Evolutionary conservation across 1,140 invertebrate genomes (phyloP), one percentile per base, ranked within the genome.

Genomic region (Microplitis mediator): DNA sequence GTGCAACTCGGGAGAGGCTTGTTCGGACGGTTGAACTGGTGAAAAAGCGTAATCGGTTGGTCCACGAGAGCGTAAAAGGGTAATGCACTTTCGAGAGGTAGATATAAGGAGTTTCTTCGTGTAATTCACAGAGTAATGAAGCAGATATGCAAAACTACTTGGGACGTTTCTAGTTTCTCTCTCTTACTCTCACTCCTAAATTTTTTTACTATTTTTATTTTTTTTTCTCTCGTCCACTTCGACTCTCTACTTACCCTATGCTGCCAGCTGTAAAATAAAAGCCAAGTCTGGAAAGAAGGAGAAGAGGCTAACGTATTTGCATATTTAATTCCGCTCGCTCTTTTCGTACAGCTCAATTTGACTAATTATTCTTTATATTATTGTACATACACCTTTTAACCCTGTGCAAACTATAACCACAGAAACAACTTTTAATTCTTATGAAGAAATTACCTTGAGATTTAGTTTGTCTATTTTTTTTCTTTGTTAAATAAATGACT

Each of bases 71-170:
- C 71, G 75, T 69, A 77, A 75, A 51, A 75, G 69, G 60, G 69
- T 75, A 70, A 80, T 76, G 69, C 69, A 64, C 63, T 70, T 73
- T 64, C 16, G 62, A 71, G 45, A 51, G 35, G 39, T 60, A 74
- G 69, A 76, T 75, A 76, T 76, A 79, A 77, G 75, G 72, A 77
- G 75, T 78, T 75, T 61, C 72, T 75, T 66, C 72, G 62, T 65
- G 73, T 81, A 78, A 79, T 78, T 78, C 74, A 69, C 68, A 62
- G 63, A 74, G 74, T 80, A 79, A 81, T 78, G 75, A 80, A 81
- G 79, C 72, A 78, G 77, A 80, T 79, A 81, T 81, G 79, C 79
- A 80, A 80, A 79, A 81, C 77, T 80, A 78, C 75, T 79, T 77
- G 78, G 72, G 66, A 72, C 63, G 72, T 76, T 70, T 65, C 54